Conservation (phyloP, 2,113 vertebrate species). For the Meleagris gallopavo region DNA sequence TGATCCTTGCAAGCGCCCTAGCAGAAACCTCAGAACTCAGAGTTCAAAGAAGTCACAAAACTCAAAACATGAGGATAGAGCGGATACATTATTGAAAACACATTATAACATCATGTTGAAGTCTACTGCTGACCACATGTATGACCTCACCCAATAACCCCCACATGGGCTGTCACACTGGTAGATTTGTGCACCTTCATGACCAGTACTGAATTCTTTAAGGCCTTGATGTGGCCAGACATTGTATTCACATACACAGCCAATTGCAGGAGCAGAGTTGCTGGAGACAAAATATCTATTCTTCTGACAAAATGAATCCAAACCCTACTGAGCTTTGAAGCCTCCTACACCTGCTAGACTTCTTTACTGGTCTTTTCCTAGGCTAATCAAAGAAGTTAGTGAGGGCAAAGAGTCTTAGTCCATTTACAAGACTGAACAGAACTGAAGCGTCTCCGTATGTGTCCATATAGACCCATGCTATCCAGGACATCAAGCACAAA, state of each 20-base stretch:
- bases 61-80: too few species aligned
- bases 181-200: slow-evolving; percentile 67
- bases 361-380: not conserved
- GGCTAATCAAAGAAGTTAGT: not conserved
- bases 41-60: too few species aligned
- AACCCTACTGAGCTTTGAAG: not conserved
- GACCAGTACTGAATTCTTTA: too few species aligned
- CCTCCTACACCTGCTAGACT: not conserved
- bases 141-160: too few species aligned
- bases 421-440: not conserved
- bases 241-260: not conserved
- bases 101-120: too few species aligned
- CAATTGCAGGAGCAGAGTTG: too few species aligned
- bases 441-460: not conserved
- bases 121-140: too few species aligned
- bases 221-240: not conserved
- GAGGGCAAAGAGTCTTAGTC: not conserved
- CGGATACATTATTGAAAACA: too few species aligned
- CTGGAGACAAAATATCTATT: not conserved
- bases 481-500: not conserved
- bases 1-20: too few species aligned
- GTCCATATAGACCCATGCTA: not conserved
- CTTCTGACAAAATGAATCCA: not conserved
- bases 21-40: too few species aligned
- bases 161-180: too few species aligned